phyloP scores from a whole-genome alignment of 2,797 vertebrate species.

The Enteromius afrohamiltoni region DNA sequence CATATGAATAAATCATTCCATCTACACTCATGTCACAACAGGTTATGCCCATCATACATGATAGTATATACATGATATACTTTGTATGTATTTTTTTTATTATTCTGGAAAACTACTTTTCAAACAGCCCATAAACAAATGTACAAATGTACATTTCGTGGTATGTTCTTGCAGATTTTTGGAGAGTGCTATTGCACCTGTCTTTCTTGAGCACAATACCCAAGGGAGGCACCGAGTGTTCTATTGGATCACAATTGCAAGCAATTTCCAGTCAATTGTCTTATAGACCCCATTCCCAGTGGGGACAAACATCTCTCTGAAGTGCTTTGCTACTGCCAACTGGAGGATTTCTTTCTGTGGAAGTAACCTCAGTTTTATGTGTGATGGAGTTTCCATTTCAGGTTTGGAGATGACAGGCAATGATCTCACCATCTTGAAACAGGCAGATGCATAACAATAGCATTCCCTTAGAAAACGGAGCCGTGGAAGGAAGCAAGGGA shows the following conservation, averaged over 20 bases:
- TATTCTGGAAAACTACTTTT: background rate
- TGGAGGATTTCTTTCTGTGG: background rate
- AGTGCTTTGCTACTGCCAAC: background rate
- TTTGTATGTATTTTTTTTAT: too few relatives aligned
- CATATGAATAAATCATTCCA: background rate
- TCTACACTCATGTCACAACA: background rate
- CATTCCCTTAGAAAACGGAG: background rate
- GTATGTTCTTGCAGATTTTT: too few relatives aligned
- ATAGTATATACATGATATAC: too few relatives aligned
- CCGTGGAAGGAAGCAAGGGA: background rate
- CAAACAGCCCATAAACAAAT: background rate
- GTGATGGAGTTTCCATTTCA: background rate
- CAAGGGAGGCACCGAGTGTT: background rate
- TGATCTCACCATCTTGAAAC: background rate
- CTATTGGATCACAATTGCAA: constrained; percentile 7
- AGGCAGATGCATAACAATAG: background rate
- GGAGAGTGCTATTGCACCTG: too few relatives aligned
- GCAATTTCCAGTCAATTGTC: background rate
- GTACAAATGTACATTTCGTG: too few relatives aligned
- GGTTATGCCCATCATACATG: background rate
- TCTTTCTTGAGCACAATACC: background rate
- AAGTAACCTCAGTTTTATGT: background rate
- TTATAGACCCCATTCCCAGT: background rate
- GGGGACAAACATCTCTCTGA: background rate
- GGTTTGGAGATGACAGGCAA: background rate